These are phyloP conservation scores for Drosophila siamana DNA, from an alignment of 2,888 invertebrate species.

Conservation along the genomic window DNA sequence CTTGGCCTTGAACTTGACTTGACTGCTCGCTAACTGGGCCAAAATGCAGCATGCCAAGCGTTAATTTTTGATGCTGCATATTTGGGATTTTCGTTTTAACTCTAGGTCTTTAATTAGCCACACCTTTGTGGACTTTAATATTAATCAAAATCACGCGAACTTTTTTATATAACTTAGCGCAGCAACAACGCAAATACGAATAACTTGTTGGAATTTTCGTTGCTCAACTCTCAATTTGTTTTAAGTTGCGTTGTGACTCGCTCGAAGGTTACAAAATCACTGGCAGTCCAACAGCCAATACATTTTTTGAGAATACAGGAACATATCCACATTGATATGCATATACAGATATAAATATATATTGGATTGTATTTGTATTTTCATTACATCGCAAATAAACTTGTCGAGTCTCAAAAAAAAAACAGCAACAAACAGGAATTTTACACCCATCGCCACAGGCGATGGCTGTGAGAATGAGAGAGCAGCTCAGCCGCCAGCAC, in stretches of 20 bases:
- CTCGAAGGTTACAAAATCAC: constrained; percentile 72
- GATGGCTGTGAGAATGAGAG: constrained; percentile 5
- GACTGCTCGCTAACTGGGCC: constrained; percentile 20
- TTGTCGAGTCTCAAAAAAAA: constrained; percentile 39
- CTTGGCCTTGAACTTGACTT: constrained; percentile 26
- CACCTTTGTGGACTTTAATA: constrained; percentile 19
- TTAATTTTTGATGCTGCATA: constrained; percentile 45
- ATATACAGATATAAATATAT: constrained; percentile 1
- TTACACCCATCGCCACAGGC: constrained; percentile 33
- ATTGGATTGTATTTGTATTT: constrained; percentile 44
- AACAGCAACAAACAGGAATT: constrained; percentile 63
- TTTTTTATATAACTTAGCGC: constrained; percentile 17
- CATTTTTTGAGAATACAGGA: constrained; percentile 59
- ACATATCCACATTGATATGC: constrained; percentile 28
- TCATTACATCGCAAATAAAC: constrained; percentile 65
- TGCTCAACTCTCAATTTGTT: constrained; percentile 20
- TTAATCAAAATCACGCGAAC: constrained; percentile 22
- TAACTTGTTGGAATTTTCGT: constrained; percentile 51
- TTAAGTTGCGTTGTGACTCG: constrained; percentile 37
- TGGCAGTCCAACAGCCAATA: constrained; percentile 55
- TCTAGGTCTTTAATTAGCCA: constrained; percentile 21
- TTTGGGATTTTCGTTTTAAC: neutral
- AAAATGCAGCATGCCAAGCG: constrained; percentile 25
- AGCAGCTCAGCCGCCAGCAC: constrained; percentile 1
- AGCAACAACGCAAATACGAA: constrained; percentile 25